Base-by-base conservation (phyloP, 2,797 vertebrate genomes). In the Caiman crocodilus region DNA sequence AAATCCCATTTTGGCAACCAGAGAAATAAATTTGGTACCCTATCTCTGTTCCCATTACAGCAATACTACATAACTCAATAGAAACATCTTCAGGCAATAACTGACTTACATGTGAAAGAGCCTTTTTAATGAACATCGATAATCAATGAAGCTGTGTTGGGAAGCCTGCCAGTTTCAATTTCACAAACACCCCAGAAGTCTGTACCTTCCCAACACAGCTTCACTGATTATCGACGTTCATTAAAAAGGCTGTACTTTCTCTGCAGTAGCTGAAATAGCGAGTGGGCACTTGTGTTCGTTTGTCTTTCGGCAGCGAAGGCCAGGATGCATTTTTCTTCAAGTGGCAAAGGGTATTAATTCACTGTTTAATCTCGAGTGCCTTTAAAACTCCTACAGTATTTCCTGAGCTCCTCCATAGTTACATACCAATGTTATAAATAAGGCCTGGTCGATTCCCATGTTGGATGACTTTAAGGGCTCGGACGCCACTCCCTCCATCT, bases 391-490 rank as follows among this genome's bases (percentile, higher is more conserved):
- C 30, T 11, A 21, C 21, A 57, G 20, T 4, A 14, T 61, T 26
- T 71, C 59, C 25, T 56, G 10, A 60, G 0, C 0, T 61, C 14
- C 1, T 77, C 85, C 71, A 32, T 6, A 23, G 9, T 23, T 55
- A 98, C 98, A 90, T 97, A 98, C 99, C 99, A 14, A 99, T 99
- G 97, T 99, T 99, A 95, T 99, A 99, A 97, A 99, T 99, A 85
- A 99, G 99, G 23, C 99, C 99, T 0, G 99, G 99, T 59, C 99
- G 96, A 97, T 99, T 99, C 57, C 99, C 99, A 7, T 98, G 99
- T 85, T 99, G 99, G 95, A 99, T 99, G 69, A 99, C 99, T 97
- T 99, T 99, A 21, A 99, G 98, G 6, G 99, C 99, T 96, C 99
- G 98, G 79, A 99, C 99, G 60, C 99, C 99, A 79, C 98, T 99